A percentile compares a stretch with the other conserved stretches of the same genome.
Conservation (phyloP, 2,797 vertebrate species). For the Pipistrellus nathusii region DNA sequence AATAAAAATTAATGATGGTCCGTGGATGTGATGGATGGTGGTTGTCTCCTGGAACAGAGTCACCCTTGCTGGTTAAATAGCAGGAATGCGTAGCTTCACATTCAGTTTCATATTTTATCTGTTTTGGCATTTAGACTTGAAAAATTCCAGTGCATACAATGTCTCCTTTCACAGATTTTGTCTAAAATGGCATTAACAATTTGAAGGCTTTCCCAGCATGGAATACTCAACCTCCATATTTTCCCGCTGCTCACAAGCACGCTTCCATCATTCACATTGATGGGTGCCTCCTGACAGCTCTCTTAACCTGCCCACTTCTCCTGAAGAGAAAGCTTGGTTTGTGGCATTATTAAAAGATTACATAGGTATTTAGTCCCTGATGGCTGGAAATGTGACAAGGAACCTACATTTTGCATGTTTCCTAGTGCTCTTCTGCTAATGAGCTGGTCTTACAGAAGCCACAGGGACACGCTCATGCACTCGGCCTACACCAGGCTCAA, state of each 20-base stretch:
- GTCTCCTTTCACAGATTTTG: neutral
- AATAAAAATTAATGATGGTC: neutral
- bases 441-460: neutral
- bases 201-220: neutral
- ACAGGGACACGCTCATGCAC: rapidly evolving
- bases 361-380: neutral
- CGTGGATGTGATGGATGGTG: neutral
- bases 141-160: no score
- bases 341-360: neutral
- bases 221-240: neutral
- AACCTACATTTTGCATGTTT: neutral
- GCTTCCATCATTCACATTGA: neutral
- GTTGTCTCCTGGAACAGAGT: neutral
- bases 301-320: neutral
- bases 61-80: neutral
- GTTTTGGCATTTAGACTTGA: neutral
- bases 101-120: neutral
- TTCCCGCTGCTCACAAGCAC: rapidly evolving
- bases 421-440: neutral
- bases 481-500: neutral
- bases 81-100: neutral
- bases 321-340: neutral
- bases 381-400: neutral
- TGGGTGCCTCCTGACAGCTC: neutral
- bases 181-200: neutral